phyloP scores from a whole-genome alignment of 2,888 invertebrate genomes.

The Ypsolopha scabrella region DNA sequence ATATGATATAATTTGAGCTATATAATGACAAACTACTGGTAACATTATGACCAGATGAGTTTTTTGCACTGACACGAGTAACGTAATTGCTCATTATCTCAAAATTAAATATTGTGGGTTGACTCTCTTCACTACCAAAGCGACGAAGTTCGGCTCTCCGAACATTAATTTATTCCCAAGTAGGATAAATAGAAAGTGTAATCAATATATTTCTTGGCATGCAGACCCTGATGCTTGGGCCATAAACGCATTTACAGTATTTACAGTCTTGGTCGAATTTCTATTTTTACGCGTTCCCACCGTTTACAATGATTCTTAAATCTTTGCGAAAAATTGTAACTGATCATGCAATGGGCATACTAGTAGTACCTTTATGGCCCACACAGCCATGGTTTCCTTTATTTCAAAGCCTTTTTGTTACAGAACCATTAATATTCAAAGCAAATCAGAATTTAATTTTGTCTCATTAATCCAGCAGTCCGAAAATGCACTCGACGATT shows the following conservation, averaged over 20 bases:
- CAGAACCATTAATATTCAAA: constrained; percentile 5
- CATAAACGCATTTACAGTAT: constrained; percentile 16
- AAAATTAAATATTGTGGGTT: too few species aligned
- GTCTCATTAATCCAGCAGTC: constrained; percentile 7
- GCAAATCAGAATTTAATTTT: constrained; percentile 5
- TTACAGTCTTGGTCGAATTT: constrained; percentile 9
- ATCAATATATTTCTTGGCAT: constrained; percentile 14
- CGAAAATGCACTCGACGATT: constrained; percentile 8
- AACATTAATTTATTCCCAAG: constrained; percentile 6
- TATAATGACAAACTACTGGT: too few species aligned
- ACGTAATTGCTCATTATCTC: too few species aligned
- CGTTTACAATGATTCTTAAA: constrained; percentile 10
- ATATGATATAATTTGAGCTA: too few species aligned
- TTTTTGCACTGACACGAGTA: too few species aligned
- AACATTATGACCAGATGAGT: too few species aligned
- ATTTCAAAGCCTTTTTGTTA: constrained; percentile 7
- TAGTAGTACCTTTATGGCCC: constrained; percentile 15
- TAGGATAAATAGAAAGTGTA: constrained; percentile 5
- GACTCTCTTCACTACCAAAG: too few species aligned
- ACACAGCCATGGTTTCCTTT: constrained; percentile 17
- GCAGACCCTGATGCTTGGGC: constrained; percentile 13
- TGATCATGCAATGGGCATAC: constrained; percentile 14
- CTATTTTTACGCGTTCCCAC: constrained; percentile 16
- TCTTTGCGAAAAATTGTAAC: constrained; percentile 11
- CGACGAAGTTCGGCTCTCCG: constrained; percentile 6